These are phyloP conservation scores for Neoarius graeffei DNA, from an alignment of 2,113 vertebrate genomes.

Conservation along the genomic window DNA sequence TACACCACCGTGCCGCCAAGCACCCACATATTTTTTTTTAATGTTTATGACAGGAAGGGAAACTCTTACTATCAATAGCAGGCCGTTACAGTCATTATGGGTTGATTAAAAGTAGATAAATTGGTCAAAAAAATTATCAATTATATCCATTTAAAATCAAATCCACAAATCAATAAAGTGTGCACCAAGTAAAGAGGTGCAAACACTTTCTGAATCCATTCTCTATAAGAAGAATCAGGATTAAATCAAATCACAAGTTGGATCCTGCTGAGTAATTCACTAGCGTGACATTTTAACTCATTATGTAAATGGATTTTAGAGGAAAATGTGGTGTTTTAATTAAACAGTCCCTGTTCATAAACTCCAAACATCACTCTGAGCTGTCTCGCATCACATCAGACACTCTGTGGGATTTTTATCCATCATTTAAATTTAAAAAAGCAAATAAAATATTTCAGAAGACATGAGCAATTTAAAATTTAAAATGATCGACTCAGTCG, in stretches of 20 bases:
- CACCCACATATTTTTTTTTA: too few relatives aligned
- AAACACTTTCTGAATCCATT: not conserved
- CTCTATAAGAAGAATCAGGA: not conserved
- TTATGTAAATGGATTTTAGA: not conserved
- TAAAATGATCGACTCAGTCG: too few relatives aligned
- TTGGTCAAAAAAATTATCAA: too few relatives aligned
- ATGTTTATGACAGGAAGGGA: too few relatives aligned
- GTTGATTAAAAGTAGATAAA: too few relatives aligned
- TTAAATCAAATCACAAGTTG: not conserved
- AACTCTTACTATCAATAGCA: too few relatives aligned
- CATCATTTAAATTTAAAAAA: too few relatives aligned
- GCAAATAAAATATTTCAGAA: too few relatives aligned
- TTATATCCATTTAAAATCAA: not conserved
- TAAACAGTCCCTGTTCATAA: not conserved
- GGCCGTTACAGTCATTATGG: too few relatives aligned
- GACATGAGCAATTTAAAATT: too few relatives aligned
- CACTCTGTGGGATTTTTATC: not conserved
- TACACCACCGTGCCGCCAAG: too few relatives aligned
- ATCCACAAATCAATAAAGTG: not conserved
- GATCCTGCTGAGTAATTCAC: not conserved
- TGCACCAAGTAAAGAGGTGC: not conserved
- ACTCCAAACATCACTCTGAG: not conserved
- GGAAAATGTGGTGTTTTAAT: not conserved
- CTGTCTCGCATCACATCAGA: not conserved
- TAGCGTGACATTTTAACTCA: not conserved